Evolutionary conservation across 2,888 invertebrate species (phyloP).

Genomic region (Synanthedon formicaeformis): DNA sequence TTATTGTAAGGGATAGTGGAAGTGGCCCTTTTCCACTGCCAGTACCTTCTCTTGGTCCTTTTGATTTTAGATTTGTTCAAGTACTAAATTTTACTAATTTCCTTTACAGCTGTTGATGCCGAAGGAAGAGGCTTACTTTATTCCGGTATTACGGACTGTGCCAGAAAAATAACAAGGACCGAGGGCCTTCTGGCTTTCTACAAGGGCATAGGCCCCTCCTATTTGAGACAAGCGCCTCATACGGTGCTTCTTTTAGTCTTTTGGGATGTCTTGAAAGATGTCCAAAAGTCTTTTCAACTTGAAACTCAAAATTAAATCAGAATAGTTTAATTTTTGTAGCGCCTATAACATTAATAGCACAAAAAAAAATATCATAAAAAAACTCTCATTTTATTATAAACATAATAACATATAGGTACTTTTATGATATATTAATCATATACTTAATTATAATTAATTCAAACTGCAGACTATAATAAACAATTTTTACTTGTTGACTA

Average conservation of each 20-base stretch:
- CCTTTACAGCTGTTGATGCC: constrained; percentile 71
- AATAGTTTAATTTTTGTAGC: no score
- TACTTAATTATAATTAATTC: no score
- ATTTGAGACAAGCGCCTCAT: constrained; percentile 92
- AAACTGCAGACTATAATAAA: no score
- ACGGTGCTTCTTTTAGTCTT: constrained; percentile 88
- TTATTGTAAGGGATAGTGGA: no score
- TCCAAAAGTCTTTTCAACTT: constrained; percentile 25
- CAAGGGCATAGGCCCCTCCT: constrained; percentile 91
- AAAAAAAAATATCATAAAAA: no score
- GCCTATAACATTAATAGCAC: no score
- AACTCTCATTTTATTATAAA: no score
- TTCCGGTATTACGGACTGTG: constrained; percentile 80
- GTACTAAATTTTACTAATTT: background rate
- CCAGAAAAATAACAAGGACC: constrained; percentile 77
- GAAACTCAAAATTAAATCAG: background rate
- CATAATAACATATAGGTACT: no score
- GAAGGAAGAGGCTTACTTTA: constrained; percentile 78
- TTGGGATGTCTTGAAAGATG: constrained; percentile 81
- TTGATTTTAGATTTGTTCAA: background rate
- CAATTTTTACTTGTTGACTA: no score
- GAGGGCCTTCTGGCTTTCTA: constrained; percentile 89
- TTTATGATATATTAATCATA: no score
- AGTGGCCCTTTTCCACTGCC: no score
- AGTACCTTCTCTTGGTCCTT: no score